Percentiles rank a stretch among this genome's conserved stretches.
phyloP scores from a whole-genome alignment of 2,113 vertebrate genomes.

The Tragelaphus buxtoni region DNA sequence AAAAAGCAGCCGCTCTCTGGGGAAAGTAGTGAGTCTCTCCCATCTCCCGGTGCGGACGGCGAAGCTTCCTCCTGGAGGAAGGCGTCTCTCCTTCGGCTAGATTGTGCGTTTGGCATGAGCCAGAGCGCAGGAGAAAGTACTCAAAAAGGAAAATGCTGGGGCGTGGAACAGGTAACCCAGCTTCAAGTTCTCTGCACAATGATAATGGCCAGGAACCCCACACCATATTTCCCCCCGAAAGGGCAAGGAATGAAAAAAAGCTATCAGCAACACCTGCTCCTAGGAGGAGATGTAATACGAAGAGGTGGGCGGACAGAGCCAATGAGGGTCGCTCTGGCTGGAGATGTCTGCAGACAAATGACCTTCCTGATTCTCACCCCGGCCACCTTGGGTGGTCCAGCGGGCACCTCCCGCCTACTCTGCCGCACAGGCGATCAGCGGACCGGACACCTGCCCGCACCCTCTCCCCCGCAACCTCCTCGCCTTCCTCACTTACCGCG shows the following conservation, averaged over 20 bases:
- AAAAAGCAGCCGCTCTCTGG: neutral
- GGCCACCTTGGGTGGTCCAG: neutral
- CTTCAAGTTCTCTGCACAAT: slow-evolving; percentile 28
- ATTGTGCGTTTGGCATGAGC: neutral
- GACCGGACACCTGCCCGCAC: neutral
- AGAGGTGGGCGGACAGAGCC: neutral
- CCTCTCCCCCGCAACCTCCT: neutral
- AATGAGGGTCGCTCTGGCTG: neutral
- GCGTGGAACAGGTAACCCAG: slow-evolving; percentile 35
- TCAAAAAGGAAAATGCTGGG: slow-evolving; percentile 59
- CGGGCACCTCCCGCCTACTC: neutral
- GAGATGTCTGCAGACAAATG: neutral
- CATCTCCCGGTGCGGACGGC: neutral
- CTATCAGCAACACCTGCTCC: neutral
- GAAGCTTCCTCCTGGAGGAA: neutral
- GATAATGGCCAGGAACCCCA: neutral
- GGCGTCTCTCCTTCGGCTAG: neutral
- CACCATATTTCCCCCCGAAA: neutral
- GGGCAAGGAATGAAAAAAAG: neutral
- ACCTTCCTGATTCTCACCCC: neutral
- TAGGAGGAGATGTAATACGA: neutral
- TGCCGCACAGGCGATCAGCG: neutral
- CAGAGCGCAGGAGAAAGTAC: slow-evolving; percentile 10
- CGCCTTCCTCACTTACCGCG: slow-evolving; percentile 39
- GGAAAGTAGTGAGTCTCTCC: neutral